Conservation (phyloP, 37 sponge, comb jelly and placozoan species). For the Aphrocallistes beatrix region DNA sequence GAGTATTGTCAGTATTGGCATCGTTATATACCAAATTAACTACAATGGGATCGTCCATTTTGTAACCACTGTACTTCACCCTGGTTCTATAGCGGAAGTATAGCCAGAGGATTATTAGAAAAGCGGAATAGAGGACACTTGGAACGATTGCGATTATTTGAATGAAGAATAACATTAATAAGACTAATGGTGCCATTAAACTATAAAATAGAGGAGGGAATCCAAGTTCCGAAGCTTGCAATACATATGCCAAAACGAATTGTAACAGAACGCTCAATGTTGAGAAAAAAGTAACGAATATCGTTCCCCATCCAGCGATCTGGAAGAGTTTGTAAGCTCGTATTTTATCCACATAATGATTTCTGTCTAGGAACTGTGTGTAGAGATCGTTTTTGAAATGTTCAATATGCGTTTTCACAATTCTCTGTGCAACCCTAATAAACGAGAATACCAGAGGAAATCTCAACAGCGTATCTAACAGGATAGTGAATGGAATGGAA, state of each 20-base stretch:
- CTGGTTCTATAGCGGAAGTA: neutral
- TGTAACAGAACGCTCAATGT: neutral
- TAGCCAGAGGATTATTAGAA: neutral
- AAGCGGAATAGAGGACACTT: slow-evolving; percentile 18
- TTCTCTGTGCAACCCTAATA: neutral
- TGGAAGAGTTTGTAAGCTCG: neutral
- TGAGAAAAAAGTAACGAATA: neutral
- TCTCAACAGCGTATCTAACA: neutral
- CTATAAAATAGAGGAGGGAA: no score
- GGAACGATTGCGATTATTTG: slow-evolving; percentile 56
- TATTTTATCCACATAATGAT: neutral
- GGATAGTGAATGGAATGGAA: neutral
- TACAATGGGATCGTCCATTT: neutral
- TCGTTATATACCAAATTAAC: neutral
- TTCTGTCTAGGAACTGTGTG: neutral
- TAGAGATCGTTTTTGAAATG: neutral
- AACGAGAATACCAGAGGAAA: neutral
- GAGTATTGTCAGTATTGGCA: no score
- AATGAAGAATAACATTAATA: slow-evolving; percentile 29
- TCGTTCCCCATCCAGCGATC: neutral
- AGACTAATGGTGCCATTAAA: neutral
- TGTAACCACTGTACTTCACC: neutral
- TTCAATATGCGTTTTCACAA: neutral
- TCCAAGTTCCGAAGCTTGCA: no score
- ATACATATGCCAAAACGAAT: no score